A percentile compares a stretch with the other conserved stretches of the same genome.
These are phyloP conservation scores for Palloptera scutellata DNA, from an alignment of 2,888 invertebrate species.

Conservation along the genomic window DNA sequence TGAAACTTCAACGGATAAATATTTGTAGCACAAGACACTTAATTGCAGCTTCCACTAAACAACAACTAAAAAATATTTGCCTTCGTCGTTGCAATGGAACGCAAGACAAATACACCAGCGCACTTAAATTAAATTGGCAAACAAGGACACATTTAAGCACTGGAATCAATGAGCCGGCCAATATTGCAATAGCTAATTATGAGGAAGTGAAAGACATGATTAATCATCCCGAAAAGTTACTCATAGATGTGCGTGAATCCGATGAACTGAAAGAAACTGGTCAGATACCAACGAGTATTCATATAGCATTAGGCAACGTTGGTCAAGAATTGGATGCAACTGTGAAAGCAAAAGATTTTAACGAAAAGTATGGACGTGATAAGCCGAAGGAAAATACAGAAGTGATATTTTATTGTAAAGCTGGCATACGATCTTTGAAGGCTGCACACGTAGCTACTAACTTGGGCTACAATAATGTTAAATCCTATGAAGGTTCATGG, in stretches of 20 bases:
- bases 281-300: conserved; percentile 76
- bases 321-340: conserved; percentile 44
- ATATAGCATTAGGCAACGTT: conserved; percentile 73
- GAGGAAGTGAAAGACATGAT: conserved; percentile 65
- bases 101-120: too few relatives aligned
- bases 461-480: conserved; percentile 55
- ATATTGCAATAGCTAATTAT: conserved; percentile 42
- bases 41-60: too few relatives aligned
- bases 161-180: too few relatives aligned
- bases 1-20: too few relatives aligned
- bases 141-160: too few relatives aligned
- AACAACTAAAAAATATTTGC: too few relatives aligned
- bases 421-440: conserved; percentile 71
- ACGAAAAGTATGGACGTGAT: conserved; percentile 66
- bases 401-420: conserved; percentile 74
- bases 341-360: conserved; percentile 65
- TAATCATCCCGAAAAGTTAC: conserved; percentile 65
- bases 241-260: conserved; percentile 82
- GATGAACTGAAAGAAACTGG: conserved; percentile 75
- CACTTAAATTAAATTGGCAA: too few relatives aligned
- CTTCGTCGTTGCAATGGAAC: background rate
- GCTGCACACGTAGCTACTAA: conserved; percentile 67
- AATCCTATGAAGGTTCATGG: conserved; percentile 61
- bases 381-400: conserved; percentile 70
- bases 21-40: too few relatives aligned